Conservation (phyloP, 1,140 invertebrate species). For the Thalassaphorura encarpata region DNA sequence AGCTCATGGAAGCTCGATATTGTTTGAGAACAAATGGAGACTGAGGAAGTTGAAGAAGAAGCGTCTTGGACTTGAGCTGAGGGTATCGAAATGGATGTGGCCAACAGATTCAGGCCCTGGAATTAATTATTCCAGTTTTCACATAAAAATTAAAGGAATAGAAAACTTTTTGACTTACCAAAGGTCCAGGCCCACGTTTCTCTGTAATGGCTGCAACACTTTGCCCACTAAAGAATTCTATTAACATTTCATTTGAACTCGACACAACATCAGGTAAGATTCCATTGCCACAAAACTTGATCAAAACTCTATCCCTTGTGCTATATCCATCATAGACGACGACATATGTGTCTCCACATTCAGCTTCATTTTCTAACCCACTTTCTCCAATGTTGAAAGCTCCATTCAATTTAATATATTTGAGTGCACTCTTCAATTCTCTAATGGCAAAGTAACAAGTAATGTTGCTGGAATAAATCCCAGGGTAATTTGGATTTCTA, state of each 20-base stretch:
- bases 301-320: neutral
- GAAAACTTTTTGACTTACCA: too few species aligned
- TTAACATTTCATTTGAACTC: slow-evolving; percentile 4
- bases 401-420: neutral
- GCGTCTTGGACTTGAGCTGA: too few species aligned
- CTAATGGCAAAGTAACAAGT: slow-evolving; percentile 7
- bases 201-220: too few species aligned
- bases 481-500: slow-evolving; percentile 3
- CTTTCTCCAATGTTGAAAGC: neutral
- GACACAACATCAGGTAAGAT: neutral
- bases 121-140: too few species aligned
- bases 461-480: neutral
- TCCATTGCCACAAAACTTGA: slow-evolving; percentile 7
- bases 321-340: slow-evolving; percentile 11
- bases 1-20: too few species aligned
- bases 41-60: too few species aligned
- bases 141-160: too few species aligned
- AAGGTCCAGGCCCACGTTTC: too few species aligned
- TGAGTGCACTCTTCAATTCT: neutral
- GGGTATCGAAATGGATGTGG: too few species aligned
- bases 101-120: too few species aligned
- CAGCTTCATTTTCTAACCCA: neutral
- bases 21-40: too few species aligned
- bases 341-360: neutral
- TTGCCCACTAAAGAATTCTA: slow-evolving; percentile 1